phyloP scores from a whole-genome alignment of 2,888 invertebrate species.

The Drosophila acutilabella region DNA sequence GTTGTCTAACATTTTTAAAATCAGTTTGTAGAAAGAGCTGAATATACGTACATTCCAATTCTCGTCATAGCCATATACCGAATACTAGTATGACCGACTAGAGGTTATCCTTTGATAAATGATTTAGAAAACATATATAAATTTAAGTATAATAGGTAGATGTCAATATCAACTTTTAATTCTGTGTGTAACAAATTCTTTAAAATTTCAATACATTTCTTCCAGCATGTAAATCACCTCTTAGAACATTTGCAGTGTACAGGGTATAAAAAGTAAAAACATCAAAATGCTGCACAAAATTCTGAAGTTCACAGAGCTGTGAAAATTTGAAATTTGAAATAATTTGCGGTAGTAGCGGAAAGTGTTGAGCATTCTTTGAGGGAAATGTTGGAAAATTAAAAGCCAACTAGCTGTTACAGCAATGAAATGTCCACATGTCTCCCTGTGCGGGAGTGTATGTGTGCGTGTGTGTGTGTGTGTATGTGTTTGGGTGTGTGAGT shows the following conservation, averaged over 20 bases:
- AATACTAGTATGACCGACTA: background rate
- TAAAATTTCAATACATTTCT: background rate
- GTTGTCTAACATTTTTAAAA: conserved; percentile 34
- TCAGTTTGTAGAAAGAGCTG: conserved; percentile 9
- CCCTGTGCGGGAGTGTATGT: background rate
- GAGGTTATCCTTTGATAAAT: conserved; percentile 1
- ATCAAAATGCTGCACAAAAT: conserved; percentile 14
- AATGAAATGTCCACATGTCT: conserved; percentile 38
- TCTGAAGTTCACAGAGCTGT: conserved; percentile 23
- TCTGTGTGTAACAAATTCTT: too few species aligned
- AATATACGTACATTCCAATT: conserved; percentile 33
- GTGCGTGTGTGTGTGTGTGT: background rate
- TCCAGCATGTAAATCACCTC: background rate
- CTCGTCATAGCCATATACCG: conserved; percentile 36
- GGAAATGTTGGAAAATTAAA: conserved; percentile 72
- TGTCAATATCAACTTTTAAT: too few species aligned
- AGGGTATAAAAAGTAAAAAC: background rate
- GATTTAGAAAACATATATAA: background rate
- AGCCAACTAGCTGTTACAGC: conserved; percentile 60
- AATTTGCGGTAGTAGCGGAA: conserved; percentile 44
- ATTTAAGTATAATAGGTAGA: too few species aligned
- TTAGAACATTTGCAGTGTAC: background rate
- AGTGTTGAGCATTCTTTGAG: conserved; percentile 41
- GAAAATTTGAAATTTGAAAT: conserved; percentile 54
- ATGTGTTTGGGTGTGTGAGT: conserved; percentile 3